Base-by-base conservation (phyloP, 2,113 vertebrate genomes). In the Spilogale gracilis region DNA sequence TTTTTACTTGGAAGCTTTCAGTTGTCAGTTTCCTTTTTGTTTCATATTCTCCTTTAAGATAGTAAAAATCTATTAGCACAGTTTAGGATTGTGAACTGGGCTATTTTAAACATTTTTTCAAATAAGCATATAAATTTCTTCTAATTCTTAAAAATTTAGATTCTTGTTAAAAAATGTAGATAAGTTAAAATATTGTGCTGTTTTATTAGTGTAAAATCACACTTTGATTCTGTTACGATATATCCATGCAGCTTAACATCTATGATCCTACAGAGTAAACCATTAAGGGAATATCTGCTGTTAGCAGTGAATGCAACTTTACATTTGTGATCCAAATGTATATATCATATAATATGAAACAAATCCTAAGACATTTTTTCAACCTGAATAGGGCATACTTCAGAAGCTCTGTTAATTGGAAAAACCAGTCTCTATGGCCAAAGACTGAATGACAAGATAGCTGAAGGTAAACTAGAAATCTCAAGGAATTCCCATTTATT, bases 201-300 rank as follows among this genome's bases (percentile, higher is more conserved):
- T 99, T 99, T 99, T 99, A 99, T 99, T 99, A 99, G 98, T 99
- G 99, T 99, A 99, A 99, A 99, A 99, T 99, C 99, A 99, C 99
- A 99, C 99, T 99, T 99, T 98, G 98, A 99, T 99, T 99, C 99
- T 99, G 99, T 99, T 99, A 99, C 99, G 99, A 99, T 99, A 99
- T 99, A 99, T 99, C 99, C 99, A 99, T 99, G 99, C 99, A 99
- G 99, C 99, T 99, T 99, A 99, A 99, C 99, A 99, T 99, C 99
- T 99, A 99, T 99, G 99, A 99, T 99, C 99, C 99, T 99, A 99
- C 98, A 99, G 99, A 99, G 99, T 99, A 99, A 99, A 99, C 98
- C 99, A 99, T 99, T 99, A 99, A 99, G 99, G 99, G 98, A 99
- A 98, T 99, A 99, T 99, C 98, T 98, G 99, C 99, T 99, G 98